Base-by-base conservation (phyloP, 2,888 invertebrate species). In the Hipparchia sbordonii region DNA sequence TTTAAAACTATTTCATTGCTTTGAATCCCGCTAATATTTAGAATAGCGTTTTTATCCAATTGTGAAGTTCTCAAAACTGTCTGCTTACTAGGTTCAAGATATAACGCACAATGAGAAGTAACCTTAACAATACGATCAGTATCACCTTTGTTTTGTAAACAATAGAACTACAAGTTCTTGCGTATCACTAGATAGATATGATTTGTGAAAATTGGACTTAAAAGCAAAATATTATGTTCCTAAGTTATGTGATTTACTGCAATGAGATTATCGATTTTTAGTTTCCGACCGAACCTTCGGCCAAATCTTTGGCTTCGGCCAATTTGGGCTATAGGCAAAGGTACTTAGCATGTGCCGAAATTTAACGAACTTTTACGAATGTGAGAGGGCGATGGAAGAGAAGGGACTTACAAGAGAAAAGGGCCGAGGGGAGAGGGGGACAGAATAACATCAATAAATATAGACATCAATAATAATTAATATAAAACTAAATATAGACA, bases 71-170 rank as follows among this genome's bases (percentile, higher is more conserved):
- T 13, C 12, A 6, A 7, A 7, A 6, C 6, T 60, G 6, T 33
- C 23, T 23, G 33, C 33, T 5, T 33, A 10, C 12, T 6, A 4
- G 6, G 51, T 33, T 52, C 52, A 3, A 0, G 33, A 0, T 33
- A 52, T 12, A 6, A 12, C 10, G 33, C 12, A 51, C 52, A 6
- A 52, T 65, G 65, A 33, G 51, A 23, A 51, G 10, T 12, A 33
- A 65, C 6, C 65, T 6, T 12, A 33, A 65, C 62, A 61, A 33
- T 60, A 61, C 68, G 76, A 76, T 77, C 76, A 61, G 73, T 76
- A 77, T 77, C 71, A 62, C 54, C 67, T 74, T 77, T 74, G 75
- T 75, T 75, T 77, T 74, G 77, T 77, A 77, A 72, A 77, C 75
- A 77, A 76, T 76, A 74, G 74, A 51, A 71, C 71, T 71, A 65